Conservation (phyloP, 2,797 vertebrate genomes). For the Danio kyathit region DNA sequence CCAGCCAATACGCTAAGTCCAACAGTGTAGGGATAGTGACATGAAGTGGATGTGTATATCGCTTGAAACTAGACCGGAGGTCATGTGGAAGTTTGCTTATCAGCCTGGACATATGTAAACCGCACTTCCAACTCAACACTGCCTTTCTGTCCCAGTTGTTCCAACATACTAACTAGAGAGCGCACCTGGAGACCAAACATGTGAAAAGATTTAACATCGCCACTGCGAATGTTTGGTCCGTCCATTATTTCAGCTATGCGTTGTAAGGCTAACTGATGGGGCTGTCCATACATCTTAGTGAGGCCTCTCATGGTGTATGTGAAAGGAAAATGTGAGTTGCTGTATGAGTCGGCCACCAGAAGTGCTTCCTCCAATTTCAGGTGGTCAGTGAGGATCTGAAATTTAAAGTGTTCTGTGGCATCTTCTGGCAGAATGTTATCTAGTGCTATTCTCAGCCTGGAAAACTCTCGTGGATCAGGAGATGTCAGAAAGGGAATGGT, state of each 20-base stretch:
- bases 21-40: slow-evolving; percentile 11
- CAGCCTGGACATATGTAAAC: slow-evolving; percentile 31
- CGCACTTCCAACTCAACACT: slow-evolving; percentile 24
- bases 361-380: slow-evolving; percentile 59
- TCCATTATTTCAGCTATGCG: slow-evolving; percentile 44
- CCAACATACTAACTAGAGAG: slow-evolving; percentile 37
- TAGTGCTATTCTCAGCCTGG: no score
- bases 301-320: slow-evolving; percentile 45
- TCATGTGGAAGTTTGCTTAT: slow-evolving; percentile 31
- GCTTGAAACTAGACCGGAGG: no score
- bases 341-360: slow-evolving; percentile 37
- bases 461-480: no score
- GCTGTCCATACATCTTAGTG: slow-evolving; percentile 37
- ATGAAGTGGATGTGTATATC: no score
- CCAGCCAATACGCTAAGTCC: slow-evolving; percentile 25
- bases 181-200: background rate
- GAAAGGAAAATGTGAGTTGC: slow-evolving; percentile 4
- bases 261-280: slow-evolving; percentile 38
- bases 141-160: slow-evolving; percentile 21
- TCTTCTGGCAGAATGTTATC: no score
- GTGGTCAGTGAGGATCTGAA: slow-evolving; percentile 38
- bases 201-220: slow-evolving; percentile 14
- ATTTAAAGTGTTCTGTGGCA: no score
- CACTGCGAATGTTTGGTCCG: slow-evolving; percentile 17
- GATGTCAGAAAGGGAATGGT: no score